Percentiles rank a stretch among this genome's conserved stretches.
Evolutionary conservation across 2,888 invertebrate species (phyloP).

Genomic region (Lepidocyrtinus sp.): DNA sequence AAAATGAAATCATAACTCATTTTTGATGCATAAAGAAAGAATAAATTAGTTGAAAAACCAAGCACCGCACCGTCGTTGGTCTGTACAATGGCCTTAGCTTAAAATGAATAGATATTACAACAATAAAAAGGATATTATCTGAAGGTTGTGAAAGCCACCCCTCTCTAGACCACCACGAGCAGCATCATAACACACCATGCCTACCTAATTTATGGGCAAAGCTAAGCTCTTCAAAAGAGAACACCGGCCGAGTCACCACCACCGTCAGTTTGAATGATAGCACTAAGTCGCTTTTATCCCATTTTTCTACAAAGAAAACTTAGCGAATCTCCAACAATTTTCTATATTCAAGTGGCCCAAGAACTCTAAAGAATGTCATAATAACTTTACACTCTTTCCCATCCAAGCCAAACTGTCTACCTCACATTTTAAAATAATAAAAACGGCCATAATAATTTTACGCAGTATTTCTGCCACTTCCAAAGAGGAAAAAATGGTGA

Average conservation of each 20-base stretch:
- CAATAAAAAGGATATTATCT: neutral
- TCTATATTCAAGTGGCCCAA: neutral
- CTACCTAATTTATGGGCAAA: neutral
- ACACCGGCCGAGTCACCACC: neutral
- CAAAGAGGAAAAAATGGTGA: neutral
- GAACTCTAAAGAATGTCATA: neutral
- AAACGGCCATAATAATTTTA: neutral
- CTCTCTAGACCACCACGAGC: no score
- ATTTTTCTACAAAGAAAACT: neutral
- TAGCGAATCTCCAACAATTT: neutral
- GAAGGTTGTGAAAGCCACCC: neutral
- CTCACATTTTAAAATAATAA: neutral
- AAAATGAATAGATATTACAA: neutral
- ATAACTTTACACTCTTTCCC: slow-evolving; percentile 1
- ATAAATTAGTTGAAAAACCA: slow-evolving; percentile 68
- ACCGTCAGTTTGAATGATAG: neutral
- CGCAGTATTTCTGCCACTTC: neutral
- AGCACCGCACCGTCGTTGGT: neutral
- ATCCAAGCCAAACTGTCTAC: neutral
- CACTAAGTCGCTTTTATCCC: neutral
- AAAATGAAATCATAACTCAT: slow-evolving; percentile 70
- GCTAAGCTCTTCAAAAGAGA: neutral
- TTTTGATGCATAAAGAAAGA: slow-evolving; percentile 67
- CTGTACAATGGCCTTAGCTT: neutral
- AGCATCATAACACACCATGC: neutral